Conservation (phyloP, 2,888 invertebrate species). For the Drosophila algonquin region DNA sequence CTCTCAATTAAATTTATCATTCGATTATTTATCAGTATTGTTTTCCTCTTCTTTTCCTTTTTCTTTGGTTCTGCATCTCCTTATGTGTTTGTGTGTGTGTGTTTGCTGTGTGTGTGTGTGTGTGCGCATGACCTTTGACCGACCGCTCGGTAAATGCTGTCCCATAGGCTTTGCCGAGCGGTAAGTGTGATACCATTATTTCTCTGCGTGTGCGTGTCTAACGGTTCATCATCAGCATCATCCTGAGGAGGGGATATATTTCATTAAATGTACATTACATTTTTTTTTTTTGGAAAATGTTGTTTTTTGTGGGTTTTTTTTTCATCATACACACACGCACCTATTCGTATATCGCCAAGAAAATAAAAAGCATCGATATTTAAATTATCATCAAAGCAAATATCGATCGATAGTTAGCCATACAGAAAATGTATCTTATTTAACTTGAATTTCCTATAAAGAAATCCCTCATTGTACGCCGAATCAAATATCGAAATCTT, state of each 20-base stretch:
- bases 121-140: not conserved
- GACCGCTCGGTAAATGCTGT: not conserved
- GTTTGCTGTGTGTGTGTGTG: not conserved
- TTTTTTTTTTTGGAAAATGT: not conserved
- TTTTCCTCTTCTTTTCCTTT: conserved; percentile 34
- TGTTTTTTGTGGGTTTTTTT: not conserved
- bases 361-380: not conserved
- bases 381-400: not conserved
- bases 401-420: not conserved
- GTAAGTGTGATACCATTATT: conserved; percentile 5
- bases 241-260: not conserved
- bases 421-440: too few species aligned
- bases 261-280: not conserved
- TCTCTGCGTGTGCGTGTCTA: not conserved
- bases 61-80: conserved; percentile 34
- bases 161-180: conserved; percentile 8
- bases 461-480: not conserved
- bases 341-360: not conserved
- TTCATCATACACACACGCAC: not conserved
- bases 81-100: conserved; percentile 30
- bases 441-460: not conserved
- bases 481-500: too few species aligned
- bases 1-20: conserved; percentile 9
- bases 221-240: conserved; percentile 1
- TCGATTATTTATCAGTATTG: conserved; percentile 63